These are phyloP conservation scores for Caenorhabditis tropicalis DNA, from an alignment of 1,140 invertebrate species.

Conservation along the genomic window DNA sequence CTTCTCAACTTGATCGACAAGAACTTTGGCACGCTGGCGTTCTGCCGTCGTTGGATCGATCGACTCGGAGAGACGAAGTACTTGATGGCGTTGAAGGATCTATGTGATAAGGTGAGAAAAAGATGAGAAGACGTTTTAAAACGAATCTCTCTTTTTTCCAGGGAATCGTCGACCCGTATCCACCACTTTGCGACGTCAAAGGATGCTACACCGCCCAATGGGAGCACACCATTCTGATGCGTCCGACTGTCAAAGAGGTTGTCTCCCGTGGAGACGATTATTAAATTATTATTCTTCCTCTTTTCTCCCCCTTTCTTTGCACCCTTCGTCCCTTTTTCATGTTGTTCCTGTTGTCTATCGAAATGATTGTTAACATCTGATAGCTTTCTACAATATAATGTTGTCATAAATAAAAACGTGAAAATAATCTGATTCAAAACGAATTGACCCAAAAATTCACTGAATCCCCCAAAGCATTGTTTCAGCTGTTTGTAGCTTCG, in stretches of 20 bases:
- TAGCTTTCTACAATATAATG: too few species aligned
- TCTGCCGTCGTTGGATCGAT: constrained; percentile 98
- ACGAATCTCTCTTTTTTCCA: background rate
- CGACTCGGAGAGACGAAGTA: constrained; percentile 94
- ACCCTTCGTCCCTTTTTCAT: too few species aligned
- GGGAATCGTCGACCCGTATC: constrained; percentile 91
- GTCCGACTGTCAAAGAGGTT: constrained; percentile 98
- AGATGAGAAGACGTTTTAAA: too few species aligned
- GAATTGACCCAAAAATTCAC: too few species aligned
- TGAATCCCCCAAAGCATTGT: too few species aligned
- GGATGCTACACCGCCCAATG: constrained; percentile 99
- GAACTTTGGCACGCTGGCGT: constrained; percentile 95
- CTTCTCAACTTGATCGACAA: constrained; percentile 94
- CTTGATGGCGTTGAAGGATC: constrained; percentile 95
- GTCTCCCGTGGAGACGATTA: constrained; percentile 95
- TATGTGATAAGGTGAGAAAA: constrained; percentile 89
- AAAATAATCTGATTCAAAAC: too few species aligned
- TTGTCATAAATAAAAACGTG: too few species aligned
- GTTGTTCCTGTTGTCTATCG: too few species aligned
- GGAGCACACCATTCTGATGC: constrained; percentile 95
- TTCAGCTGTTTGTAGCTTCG: too few species aligned
- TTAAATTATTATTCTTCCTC: constrained; percentile 73
- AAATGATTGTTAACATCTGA: too few species aligned
- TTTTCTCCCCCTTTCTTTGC: background rate
- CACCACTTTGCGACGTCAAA: constrained; percentile 94